Percentiles rank a stretch among this genome's conserved stretches.
These are phyloP conservation scores for Nomada lathburiana DNA, from an alignment of 2,888 invertebrate species.

Conservation along the genomic window DNA sequence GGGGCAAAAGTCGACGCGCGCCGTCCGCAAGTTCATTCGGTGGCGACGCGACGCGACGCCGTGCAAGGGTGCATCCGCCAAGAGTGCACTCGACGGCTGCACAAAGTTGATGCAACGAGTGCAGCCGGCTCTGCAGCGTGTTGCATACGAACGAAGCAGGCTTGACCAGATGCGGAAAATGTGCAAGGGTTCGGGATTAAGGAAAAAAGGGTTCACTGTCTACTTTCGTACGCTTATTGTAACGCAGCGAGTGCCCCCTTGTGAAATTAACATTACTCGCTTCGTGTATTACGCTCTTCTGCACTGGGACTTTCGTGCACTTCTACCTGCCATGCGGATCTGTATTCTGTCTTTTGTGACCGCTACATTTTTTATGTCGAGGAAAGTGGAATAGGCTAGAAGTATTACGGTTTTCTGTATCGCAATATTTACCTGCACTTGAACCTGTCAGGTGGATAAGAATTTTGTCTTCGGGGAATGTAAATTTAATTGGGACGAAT, in stretches of 20 bases:
- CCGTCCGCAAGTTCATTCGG: slow-evolving; percentile 22
- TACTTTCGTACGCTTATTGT: background rate
- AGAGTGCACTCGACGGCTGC: slow-evolving; percentile 37
- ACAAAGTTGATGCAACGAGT: slow-evolving; percentile 24
- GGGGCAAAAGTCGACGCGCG: slow-evolving; percentile 33
- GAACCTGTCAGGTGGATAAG: no score
- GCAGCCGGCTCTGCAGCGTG: background rate
- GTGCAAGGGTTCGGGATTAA: background rate
- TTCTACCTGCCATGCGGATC: no score
- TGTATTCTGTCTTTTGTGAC: no score
- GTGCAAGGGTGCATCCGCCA: slow-evolving; percentile 27
- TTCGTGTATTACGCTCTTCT: background rate
- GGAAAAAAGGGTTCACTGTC: slow-evolving; percentile 2
- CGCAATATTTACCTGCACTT: no score
- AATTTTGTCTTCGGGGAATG: no score
- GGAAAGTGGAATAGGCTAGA: no score
- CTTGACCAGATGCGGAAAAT: slow-evolving; percentile 29
- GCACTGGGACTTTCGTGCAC: no score
- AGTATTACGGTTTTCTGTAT: no score
- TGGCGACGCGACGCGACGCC: slow-evolving; percentile 5
- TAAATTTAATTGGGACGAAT: no score
- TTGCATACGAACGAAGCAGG: slow-evolving; percentile 2
- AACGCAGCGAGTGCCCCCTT: background rate
- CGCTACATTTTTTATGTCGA: no score
- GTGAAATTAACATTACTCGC: background rate